Conservation (phyloP, 2,113 vertebrate genomes). For the Thunnus thynnus region DNA sequence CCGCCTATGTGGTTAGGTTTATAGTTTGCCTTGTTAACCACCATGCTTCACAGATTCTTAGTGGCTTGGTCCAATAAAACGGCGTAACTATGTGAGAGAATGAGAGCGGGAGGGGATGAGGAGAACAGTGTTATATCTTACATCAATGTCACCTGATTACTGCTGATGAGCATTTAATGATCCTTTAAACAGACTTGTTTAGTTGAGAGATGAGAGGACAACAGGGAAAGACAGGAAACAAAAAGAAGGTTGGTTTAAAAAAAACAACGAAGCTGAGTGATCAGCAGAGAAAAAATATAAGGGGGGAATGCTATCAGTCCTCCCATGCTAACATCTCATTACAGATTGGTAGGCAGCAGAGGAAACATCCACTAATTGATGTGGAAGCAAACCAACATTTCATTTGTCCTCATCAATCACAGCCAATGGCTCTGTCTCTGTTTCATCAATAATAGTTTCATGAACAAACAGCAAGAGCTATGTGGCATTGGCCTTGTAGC, state of each 20-base stretch:
- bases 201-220: background rate
- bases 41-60: no score
- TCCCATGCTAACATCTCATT: background rate
- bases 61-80: background rate
- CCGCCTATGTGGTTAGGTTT: no score
- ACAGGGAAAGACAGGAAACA: background rate
- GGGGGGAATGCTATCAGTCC: no score
- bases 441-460: background rate
- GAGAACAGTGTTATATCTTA: background rate
- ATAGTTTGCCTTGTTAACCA: no score
- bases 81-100: background rate
- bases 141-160: background rate
- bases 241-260: no score
- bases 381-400: background rate
- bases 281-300: background rate
- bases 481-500: background rate
- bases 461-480: background rate
- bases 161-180: conserved; percentile 31
- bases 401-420: background rate
- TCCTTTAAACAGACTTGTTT: background rate
- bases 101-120: background rate
- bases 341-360: no score
- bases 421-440: background rate
- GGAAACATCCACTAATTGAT: background rate
- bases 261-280: background rate